Base-by-base conservation (phyloP, 2,113 vertebrate species). In the Pluvianellus socialis region DNA sequence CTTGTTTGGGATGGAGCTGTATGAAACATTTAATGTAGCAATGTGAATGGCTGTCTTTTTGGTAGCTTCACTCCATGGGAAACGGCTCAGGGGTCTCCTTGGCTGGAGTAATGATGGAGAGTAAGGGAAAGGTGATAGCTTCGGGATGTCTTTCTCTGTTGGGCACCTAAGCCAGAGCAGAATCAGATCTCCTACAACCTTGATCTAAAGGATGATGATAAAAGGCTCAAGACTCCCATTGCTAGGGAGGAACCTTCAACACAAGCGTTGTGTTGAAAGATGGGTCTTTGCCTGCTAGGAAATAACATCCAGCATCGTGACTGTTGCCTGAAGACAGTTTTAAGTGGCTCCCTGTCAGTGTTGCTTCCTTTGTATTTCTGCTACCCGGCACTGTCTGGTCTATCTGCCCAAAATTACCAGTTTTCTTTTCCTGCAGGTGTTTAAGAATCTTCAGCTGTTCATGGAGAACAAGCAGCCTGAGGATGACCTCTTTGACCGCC, bases 391-490 rank as follows among this genome's bases (percentile, higher is more conserved):
- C 38, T 85, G 44, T 53, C 32, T 77, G 53, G 3, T 79, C 65
- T 71, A 19, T 71, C 63, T 79, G 16, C 59, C 58, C 95, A 32
- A 85, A 6, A 5, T 35, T 79, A 26, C 19, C 1, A 2, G 4
- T 27, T 82, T 90, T 75, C 45, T 84, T 83, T 87, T 96, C 63
- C 87, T 91, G 76, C 95, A 99, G 99, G 99, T 99, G 70, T 99
- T 99, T 95, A 99, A 99, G 98, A 99, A 99, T 94, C 98, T 99
- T 81, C 99, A 99, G 97, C 97, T 99, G 84, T 99, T 99, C 97
- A 98, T 99, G 98, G 99, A 99, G 97, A 99, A 99, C 97, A 99
- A 99, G 94, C 99, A 99, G 97, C 98, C 99, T 38, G 99, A 99
- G 79, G 99, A 99, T 76, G 99, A 99, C 96, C 99, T 99, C 86